phyloP scores from a whole-genome alignment of 2,888 invertebrate species.

The Schizotus pectinicornis region DNA sequence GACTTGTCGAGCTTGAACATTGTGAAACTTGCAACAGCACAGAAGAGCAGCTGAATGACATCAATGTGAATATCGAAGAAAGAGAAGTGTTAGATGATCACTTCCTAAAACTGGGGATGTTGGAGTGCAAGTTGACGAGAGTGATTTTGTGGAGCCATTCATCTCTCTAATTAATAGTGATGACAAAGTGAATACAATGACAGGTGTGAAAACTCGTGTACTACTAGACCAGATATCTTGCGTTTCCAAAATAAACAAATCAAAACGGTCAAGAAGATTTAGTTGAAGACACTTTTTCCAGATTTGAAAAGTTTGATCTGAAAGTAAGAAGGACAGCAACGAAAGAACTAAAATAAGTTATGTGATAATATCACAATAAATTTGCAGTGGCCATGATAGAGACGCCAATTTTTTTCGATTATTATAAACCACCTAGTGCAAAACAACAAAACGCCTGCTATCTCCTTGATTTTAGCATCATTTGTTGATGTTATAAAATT shows the following conservation, averaged over 20 bases:
- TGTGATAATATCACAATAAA: too few relatives aligned
- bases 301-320: constrained; percentile 7
- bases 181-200: constrained; percentile 1
- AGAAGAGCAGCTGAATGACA: too few relatives aligned
- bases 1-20: too few relatives aligned
- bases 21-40: too few relatives aligned
- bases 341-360: too few relatives aligned
- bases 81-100: too few relatives aligned
- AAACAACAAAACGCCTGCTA: too few relatives aligned
- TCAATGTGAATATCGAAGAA: too few relatives aligned
- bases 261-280: not conserved
- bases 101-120: too few relatives aligned
- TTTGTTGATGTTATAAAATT: not conserved
- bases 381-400: constrained; percentile 5
- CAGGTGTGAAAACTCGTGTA: not conserved
- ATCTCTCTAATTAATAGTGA: not conserved
- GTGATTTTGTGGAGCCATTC: constrained; percentile 1
- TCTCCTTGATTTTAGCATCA: not conserved
- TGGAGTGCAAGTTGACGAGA: not conserved
- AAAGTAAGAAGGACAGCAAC: too few relatives aligned
- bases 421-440: not conserved
- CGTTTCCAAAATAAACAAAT: not conserved
- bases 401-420: not conserved
- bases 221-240: constrained; percentile 1
- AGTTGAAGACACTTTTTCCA: not conserved